phyloP scores from a whole-genome alignment of 2,888 invertebrate species.

The Mamestra brassicae region DNA sequence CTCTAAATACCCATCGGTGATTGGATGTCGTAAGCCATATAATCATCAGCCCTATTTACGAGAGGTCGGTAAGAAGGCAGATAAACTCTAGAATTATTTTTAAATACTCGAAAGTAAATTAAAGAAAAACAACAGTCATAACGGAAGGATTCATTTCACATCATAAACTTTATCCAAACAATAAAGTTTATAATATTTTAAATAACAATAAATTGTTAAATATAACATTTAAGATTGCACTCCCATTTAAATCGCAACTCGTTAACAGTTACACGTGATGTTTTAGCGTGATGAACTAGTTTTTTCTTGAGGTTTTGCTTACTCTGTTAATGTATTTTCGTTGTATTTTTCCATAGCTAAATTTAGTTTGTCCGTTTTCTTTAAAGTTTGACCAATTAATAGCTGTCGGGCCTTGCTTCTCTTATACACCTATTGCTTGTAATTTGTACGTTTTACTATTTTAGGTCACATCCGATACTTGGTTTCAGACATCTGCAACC shows the following conservation, averaged over 20 bases:
- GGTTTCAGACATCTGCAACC: neutral
- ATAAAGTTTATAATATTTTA: slow-evolving; percentile 74
- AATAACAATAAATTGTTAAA: slow-evolving; percentile 70
- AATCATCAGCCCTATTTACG: no score
- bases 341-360: neutral
- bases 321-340: neutral
- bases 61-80: no score
- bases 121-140: slow-evolving; percentile 21
- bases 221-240: slow-evolving; percentile 54
- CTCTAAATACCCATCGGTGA: no score
- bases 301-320: slow-evolving; percentile 14
- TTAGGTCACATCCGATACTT: neutral
- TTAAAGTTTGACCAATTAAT: neutral
- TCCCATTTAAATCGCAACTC: slow-evolving; percentile 48
- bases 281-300: slow-evolving; percentile 40
- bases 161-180: slow-evolving; percentile 71
- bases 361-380: neutral
- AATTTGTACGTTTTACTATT: neutral
- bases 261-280: slow-evolving; percentile 45
- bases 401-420: neutral
- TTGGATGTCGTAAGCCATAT: no score
- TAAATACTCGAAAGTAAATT: neutral
- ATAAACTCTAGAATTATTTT: neutral
- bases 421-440: neutral
- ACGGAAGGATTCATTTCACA: slow-evolving; percentile 67